Conservation (phyloP, 1,140 invertebrate genomes). For the Yoshiicerus persimilis region DNA sequence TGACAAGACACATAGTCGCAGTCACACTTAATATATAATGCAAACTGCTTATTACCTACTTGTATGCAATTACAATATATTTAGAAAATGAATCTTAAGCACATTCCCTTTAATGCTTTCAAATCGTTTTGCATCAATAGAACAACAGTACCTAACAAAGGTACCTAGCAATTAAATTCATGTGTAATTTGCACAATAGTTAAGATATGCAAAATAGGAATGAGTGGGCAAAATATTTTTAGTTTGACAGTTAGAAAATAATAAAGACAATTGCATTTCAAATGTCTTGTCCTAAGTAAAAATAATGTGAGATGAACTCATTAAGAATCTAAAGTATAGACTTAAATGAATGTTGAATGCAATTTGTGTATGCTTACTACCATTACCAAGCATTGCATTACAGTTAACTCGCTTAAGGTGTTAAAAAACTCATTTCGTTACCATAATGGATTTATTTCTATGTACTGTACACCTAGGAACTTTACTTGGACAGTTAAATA, state of each 20-base stretch:
- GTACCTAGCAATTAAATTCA: not conserved
- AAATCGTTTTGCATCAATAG: not conserved
- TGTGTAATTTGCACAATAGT: not conserved
- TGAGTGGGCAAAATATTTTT: not conserved
- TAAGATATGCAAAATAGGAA: not conserved
- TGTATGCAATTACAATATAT: not conserved
- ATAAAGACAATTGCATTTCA: not conserved
- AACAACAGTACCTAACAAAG: not conserved
- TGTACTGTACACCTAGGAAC: too few species aligned
- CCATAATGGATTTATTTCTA: not conserved
- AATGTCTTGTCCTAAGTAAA: not conserved
- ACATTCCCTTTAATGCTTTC: not conserved
- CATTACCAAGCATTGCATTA: not conserved
- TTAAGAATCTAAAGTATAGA: not conserved
- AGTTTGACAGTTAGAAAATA: not conserved
- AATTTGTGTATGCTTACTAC: not conserved
- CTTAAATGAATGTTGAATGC: not conserved
- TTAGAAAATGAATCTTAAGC: not conserved
- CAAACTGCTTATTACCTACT: not conserved
- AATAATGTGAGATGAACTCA: not conserved
- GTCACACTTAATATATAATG: not conserved
- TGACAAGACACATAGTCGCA: not conserved
- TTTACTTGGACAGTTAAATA: too few species aligned
- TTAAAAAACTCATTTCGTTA: slow-evolving; percentile 1
- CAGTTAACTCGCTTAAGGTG: not conserved